Conservation (phyloP, 1,140 invertebrate genomes). For the Colletes gigas region DNA sequence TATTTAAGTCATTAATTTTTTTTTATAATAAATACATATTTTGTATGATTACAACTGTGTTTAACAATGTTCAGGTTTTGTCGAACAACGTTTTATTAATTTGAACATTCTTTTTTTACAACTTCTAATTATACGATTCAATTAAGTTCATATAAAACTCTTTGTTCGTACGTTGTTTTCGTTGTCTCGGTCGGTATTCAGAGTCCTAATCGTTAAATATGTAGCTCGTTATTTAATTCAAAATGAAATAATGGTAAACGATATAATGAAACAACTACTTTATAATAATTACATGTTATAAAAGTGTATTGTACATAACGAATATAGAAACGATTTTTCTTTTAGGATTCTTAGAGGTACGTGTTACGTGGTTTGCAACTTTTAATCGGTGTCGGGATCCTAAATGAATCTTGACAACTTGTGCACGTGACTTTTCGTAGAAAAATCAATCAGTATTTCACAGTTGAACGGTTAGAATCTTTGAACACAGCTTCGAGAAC, state of each 20-base stretch:
- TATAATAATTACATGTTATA: slow-evolving; percentile 4
- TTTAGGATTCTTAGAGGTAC: not conserved
- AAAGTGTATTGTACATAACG: not conserved
- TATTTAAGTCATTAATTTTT: not conserved
- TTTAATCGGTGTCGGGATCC: not conserved
- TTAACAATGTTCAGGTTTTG: not conserved
- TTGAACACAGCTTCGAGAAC: not conserved
- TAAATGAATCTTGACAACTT: not conserved
- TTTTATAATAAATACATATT: not conserved
- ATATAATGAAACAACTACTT: slow-evolving; percentile 43
- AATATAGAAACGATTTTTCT: not conserved
- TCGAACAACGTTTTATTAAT: not conserved
- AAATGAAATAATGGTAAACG: slow-evolving; percentile 8
- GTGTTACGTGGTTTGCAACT: not conserved
- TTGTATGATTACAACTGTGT: not conserved
- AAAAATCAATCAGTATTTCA: not conserved
- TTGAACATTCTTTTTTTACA: not conserved
- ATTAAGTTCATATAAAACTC: not conserved
- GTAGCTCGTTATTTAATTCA: slow-evolving; percentile 36
- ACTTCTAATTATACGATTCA: not conserved
- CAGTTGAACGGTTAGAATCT: too few relatives aligned
- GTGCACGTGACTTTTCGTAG: not conserved
- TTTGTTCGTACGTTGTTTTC: slow-evolving; percentile 9
- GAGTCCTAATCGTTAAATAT: slow-evolving; percentile 4
- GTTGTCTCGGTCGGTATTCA: not conserved